phyloP scores from a whole-genome alignment of 2,888 invertebrate species.

The Orthonychiurus folsomi region DNA sequence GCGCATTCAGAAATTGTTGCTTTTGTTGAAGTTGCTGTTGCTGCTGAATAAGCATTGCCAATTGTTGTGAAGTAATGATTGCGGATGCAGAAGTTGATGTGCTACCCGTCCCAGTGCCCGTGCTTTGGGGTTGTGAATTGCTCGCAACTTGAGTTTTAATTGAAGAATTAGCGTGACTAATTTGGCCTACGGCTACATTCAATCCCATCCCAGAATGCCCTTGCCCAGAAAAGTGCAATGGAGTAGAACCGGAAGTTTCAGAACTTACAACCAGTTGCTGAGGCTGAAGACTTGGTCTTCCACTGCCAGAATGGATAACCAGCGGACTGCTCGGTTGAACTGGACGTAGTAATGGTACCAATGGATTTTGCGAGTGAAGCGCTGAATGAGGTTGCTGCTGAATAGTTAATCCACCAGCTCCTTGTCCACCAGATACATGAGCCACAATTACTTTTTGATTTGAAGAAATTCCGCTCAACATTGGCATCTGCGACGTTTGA shows the following conservation, averaged over 20 bases:
- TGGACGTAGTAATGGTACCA: slow-evolving; percentile 33
- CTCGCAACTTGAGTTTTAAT: background rate
- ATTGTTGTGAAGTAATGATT: slow-evolving; percentile 40
- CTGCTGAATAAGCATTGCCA: slow-evolving; percentile 40
- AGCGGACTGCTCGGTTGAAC: slow-evolving; percentile 39
- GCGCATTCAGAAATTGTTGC: slow-evolving; percentile 35
- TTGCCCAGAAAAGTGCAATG: slow-evolving; percentile 1
- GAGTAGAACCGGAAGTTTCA: background rate
- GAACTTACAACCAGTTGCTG: slow-evolving; percentile 28
- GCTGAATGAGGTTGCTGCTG: slow-evolving; percentile 17
- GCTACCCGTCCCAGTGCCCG: slow-evolving; percentile 2
- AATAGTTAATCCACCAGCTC: background rate
- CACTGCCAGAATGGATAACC: slow-evolving; percentile 31
- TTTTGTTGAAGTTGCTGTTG: slow-evolving; percentile 30
- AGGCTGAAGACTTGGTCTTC: slow-evolving; percentile 11
- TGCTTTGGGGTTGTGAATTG: background rate
- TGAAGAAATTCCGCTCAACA: slow-evolving; percentile 29
- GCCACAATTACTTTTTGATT: slow-evolving; percentile 38
- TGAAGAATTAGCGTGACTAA: background rate
- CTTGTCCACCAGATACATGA: slow-evolving; percentile 29
- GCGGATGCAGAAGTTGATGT: slow-evolving; percentile 33
- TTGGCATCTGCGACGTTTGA: slow-evolving; percentile 22
- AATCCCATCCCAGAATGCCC: background rate
- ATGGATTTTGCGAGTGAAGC: slow-evolving; percentile 6
- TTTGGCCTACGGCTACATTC: slow-evolving; percentile 9